Conservation (phyloP, 1,140 invertebrate species). For the Drosophila sproati region DNA sequence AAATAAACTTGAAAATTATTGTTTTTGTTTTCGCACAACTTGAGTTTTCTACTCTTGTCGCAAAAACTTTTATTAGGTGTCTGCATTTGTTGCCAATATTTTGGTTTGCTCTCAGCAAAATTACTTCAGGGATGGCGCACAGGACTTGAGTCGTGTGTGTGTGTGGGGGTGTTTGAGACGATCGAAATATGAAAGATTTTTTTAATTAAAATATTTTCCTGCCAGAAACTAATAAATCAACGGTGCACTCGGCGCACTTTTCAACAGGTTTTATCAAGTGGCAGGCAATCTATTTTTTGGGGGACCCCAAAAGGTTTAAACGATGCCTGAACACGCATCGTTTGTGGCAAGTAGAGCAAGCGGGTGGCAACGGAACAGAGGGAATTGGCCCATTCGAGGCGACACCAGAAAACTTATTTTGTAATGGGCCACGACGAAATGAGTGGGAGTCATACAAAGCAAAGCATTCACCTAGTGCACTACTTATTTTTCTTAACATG, state of each 20-base stretch:
- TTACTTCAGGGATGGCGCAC: slow-evolving; percentile 63
- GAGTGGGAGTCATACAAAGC: slow-evolving; percentile 62
- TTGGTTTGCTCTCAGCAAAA: slow-evolving; percentile 59
- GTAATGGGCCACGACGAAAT: slow-evolving; percentile 22
- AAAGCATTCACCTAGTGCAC: slow-evolving; percentile 56
- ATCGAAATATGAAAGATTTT: slow-evolving; percentile 62
- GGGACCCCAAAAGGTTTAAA: not conserved
- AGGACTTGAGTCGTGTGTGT: not conserved
- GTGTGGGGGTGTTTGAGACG: slow-evolving; percentile 4
- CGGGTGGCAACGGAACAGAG: slow-evolving; percentile 1
- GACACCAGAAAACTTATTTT: slow-evolving; percentile 59
- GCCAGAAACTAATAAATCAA: slow-evolving; percentile 68
- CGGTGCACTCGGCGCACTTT: slow-evolving; percentile 48
- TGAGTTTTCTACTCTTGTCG: slow-evolving; percentile 71
- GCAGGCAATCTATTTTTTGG: slow-evolving; percentile 36
- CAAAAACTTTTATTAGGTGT: slow-evolving; percentile 83
- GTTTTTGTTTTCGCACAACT: slow-evolving; percentile 82
- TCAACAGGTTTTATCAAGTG: slow-evolving; percentile 78
- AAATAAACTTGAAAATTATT: slow-evolving; percentile 77
- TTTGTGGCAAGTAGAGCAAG: too few species aligned
- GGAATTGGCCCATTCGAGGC: slow-evolving; percentile 42
- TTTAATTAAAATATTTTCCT: slow-evolving; percentile 79
- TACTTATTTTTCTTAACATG: slow-evolving; percentile 18
- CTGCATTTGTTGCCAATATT: slow-evolving; percentile 76
- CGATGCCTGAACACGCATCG: slow-evolving; percentile 15